A percentile compares a stretch with the other conserved stretches of the same genome.
Conservation (phyloP, 2,888 invertebrate species). For the Dasysyrphus tricinctus region DNA sequence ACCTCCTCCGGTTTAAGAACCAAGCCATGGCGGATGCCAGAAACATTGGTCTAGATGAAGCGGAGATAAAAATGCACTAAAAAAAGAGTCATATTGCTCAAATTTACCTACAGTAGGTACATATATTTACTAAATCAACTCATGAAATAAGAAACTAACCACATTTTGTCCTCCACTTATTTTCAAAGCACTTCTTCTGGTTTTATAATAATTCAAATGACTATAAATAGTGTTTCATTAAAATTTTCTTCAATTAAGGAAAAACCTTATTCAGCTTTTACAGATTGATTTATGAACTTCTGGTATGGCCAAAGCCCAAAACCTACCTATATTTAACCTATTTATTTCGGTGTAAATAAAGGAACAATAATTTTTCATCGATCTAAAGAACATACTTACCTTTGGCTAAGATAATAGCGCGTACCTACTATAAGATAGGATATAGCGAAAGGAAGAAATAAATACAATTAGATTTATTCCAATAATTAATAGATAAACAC, state of each 20-base stretch:
- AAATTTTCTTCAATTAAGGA: background rate
- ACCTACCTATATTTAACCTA: background rate
- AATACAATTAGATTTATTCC: constrained; percentile 54
- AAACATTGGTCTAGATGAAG: too few relatives aligned
- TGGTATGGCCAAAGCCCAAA: background rate
- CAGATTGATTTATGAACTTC: constrained; percentile 18
- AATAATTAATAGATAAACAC: constrained; percentile 72
- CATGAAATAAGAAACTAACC: too few relatives aligned
- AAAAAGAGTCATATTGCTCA: too few relatives aligned
- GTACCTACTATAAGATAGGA: background rate
- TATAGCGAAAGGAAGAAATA: background rate
- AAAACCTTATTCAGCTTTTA: constrained; percentile 18
- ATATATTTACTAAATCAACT: too few relatives aligned
- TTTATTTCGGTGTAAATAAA: background rate
- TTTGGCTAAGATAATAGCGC: constrained; percentile 27
- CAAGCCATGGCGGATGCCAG: too few relatives aligned
- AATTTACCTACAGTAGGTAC: too few relatives aligned
- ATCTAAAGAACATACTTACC: constrained; percentile 16
- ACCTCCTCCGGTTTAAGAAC: too few relatives aligned
- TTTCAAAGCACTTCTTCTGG: too few relatives aligned
- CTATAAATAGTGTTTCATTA: background rate
- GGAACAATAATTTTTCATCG: constrained; percentile 25
- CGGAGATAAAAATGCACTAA: too few relatives aligned
- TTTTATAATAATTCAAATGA: too few relatives aligned
- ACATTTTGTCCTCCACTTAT: too few relatives aligned